Conservation (phyloP, 2,797 vertebrate species). For the Enteromius fasciolatus region DNA sequence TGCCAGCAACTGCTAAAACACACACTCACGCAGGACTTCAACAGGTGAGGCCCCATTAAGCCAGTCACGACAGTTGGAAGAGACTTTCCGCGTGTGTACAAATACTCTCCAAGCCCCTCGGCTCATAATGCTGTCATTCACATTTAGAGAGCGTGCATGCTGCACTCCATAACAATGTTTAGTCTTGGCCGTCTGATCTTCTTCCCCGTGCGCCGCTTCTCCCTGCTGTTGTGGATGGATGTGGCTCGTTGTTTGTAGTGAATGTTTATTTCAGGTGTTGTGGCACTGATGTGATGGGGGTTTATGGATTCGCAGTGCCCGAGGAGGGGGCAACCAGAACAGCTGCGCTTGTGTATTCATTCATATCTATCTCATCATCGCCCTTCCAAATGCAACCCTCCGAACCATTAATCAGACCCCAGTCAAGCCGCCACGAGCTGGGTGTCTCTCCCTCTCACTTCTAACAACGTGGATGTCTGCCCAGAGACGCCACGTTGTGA, state of each 20-base stretch:
- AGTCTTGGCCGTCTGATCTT: slow-evolving; percentile 20
- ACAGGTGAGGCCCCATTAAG: slow-evolving; percentile 69
- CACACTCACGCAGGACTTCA: slow-evolving; percentile 69
- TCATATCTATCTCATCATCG: slow-evolving; percentile 53
- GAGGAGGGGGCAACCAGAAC: slow-evolving; percentile 47
- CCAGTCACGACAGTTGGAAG: slow-evolving; percentile 41
- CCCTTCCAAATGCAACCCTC: slow-evolving; percentile 57
- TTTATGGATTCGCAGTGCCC: slow-evolving; percentile 60
- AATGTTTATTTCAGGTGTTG: slow-evolving; percentile 54
- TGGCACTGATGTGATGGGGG: slow-evolving; percentile 55
- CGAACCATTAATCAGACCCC: slow-evolving; percentile 52
- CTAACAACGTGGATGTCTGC: slow-evolving; percentile 46
- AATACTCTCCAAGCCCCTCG: slow-evolving; percentile 27
- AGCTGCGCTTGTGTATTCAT: slow-evolving; percentile 66
- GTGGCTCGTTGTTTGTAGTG: slow-evolving; percentile 51
- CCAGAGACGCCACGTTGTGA: slow-evolving; percentile 48
- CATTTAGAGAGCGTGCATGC: neutral
- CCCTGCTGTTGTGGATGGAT: slow-evolving; percentile 28
- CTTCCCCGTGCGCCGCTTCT: neutral
- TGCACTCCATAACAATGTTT: slow-evolving; percentile 36
- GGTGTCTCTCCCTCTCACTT: slow-evolving; percentile 18
- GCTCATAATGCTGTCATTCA: slow-evolving; percentile 44
- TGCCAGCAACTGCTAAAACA: slow-evolving; percentile 80
- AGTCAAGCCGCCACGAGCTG: slow-evolving; percentile 48
- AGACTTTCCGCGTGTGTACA: slow-evolving; percentile 52